Evolutionary conservation across 2,797 vertebrate species (phyloP), one percentile per base, ranked within the genome.

Genomic region (Atherinosoma microstoma): DNA sequence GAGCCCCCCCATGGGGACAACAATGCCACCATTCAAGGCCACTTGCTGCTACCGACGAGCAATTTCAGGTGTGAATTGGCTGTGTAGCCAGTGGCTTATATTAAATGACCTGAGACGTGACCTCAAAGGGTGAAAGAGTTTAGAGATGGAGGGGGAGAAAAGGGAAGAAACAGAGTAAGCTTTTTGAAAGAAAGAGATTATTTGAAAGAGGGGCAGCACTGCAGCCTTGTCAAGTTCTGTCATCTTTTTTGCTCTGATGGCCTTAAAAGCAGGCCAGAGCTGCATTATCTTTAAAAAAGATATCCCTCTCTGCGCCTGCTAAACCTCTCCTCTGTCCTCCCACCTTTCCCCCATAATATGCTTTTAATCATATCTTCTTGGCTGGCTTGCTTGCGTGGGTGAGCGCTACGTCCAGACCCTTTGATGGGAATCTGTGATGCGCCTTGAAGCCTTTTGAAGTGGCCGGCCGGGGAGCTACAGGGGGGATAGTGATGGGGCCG

Each of bases 401-500:
- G 87, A 90, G 87, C 66, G 83, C 84, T 79, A 63, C 82, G 74
- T 92, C 83, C 83, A 85, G 78, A 59, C 78, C 83, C 92, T 93
- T 94, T 94, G 93, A 94, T 94, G 90, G 90, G 89, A 92, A 92
- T 93, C 85, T 85, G 89, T 60, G 94, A 95, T 95, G 94, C 93
- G 82, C 94, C 90, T 86, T 83, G 91, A 85, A 86, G 78, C 86
- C 94, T 95, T 93, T 96, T 96, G 95, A 96, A 95, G 94, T 95
- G 91, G 90, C 90, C 78, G 90, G 80, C 92, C 83, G 65, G 88
- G 89, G 92, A 93, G 92, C 92, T 87, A 87, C 85, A 70, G 92
- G 85, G 93, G 92, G 90, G 90, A 84, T 92, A 84, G 89, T 90
- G 87, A 78, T 69, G 73, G 86, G 82, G 85, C 83, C 73, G 59